phyloP scores from a whole-genome alignment of 2,888 invertebrate genomes.

The Cephus rjabovi region DNA sequence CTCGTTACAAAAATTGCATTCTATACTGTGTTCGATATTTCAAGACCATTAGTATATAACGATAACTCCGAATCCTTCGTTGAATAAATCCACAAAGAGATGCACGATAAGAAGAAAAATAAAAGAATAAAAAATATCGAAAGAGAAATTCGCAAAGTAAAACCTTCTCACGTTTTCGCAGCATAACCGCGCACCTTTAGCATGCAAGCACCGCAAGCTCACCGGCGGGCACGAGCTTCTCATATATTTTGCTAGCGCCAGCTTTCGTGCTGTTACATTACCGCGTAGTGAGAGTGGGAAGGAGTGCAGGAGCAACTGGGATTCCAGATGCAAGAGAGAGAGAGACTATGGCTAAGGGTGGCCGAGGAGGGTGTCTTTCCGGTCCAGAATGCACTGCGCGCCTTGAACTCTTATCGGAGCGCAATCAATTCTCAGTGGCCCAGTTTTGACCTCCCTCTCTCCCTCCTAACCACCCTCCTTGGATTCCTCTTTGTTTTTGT shows the following conservation, averaged over 20 bases:
- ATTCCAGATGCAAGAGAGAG: conserved; percentile 11
- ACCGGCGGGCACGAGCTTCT: conserved; percentile 40
- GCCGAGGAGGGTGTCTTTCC: conserved; percentile 28
- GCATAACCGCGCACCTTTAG: conserved; percentile 35
- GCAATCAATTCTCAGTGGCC: conserved; percentile 34
- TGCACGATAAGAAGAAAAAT: too few species aligned
- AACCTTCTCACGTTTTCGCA: conserved; percentile 38
- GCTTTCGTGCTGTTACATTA: conserved; percentile 38
- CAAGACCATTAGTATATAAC: too few species aligned
- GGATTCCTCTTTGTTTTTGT: conserved; percentile 13
- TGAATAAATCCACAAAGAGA: too few species aligned
- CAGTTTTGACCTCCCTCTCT: conserved; percentile 14
- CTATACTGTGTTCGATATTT: too few species aligned
- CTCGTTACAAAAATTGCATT: too few species aligned
- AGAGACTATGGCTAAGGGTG: conserved; percentile 12
- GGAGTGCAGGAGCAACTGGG: conserved; percentile 5
- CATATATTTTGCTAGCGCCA: conserved; percentile 46
- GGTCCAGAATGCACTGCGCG: conserved; percentile 15
- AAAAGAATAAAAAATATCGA: too few species aligned
- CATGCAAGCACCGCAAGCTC: conserved; percentile 39
- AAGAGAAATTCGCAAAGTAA: conserved; percentile 16
- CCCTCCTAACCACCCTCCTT: conserved; percentile 1
- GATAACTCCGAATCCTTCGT: too few species aligned
- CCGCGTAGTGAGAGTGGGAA: conserved; percentile 12
- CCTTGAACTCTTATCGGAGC: conserved; percentile 24